Evolutionary conservation across 37 sponge, comb jelly and placozoan genomes (phyloP), one percentile per base, ranked within the genome.

Genomic region (Dysidea cf. avara): DNA sequence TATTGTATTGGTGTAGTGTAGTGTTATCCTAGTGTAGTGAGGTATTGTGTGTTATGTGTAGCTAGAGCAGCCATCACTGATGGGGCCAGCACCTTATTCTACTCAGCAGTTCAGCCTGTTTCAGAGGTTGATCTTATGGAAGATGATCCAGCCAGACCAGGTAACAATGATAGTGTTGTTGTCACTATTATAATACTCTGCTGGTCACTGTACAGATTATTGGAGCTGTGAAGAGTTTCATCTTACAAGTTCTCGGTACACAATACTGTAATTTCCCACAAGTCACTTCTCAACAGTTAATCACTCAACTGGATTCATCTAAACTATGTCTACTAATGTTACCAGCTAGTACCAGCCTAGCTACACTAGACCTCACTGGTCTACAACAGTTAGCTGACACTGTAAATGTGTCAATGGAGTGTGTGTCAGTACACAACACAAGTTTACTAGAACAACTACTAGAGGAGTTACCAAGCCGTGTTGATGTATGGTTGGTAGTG

Each of bases 91-190:
- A 16, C 77, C 83, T 21, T 55, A n/a, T 31, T 38, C 46, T n/a
- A 54, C 53, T 7, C 62, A 65, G 5, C 32, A 46, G 13, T 64
- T 51, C 32, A 43, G 74, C 56, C 1, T 70, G 34, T 28, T 20
- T 28, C 84, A 83, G 13, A 83, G 76, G 66, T 58, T 86, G 40
- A 58, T 86, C 1, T 29, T 86, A 0, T 79, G 80, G 81, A 79
- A 67, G 43, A 55, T 35, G 1, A 65, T 86, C 31, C n/a, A 31
- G 51, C 75, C 86, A 32, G 60, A 78, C n/a, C 66, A 74, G 74
- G 86, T 86, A 51, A 7, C 13, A 26, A 21, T 33, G 25, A 11
- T 24, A 24, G 32, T 2, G 30, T n/a, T 38, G 24, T 36, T 64
- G 39, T 34, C 25, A 25, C 24, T 31, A 22, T n/a, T n/a, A n/a